Evolutionary conservation across 2,888 invertebrate species (phyloP).

Genomic region (Trilocha varians): DNA sequence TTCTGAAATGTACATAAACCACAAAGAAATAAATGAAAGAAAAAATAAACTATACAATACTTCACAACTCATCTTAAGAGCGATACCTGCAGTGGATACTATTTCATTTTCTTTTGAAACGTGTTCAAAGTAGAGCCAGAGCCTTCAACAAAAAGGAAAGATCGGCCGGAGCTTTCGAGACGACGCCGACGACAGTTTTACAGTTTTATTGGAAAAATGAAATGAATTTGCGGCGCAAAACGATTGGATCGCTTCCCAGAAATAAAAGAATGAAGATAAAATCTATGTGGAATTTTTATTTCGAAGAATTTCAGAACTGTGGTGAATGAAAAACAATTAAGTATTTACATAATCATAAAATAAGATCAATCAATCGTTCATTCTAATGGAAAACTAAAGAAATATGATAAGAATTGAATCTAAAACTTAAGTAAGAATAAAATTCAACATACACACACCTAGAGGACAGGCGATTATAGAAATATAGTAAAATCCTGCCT

Average conservation of each 20-base stretch:
- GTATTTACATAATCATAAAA: too few relatives aligned
- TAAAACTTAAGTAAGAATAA: too few relatives aligned
- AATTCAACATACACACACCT: too few relatives aligned
- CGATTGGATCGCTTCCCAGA: not conserved
- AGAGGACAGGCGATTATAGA: too few relatives aligned
- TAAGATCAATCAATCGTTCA: too few relatives aligned
- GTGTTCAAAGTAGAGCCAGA: conserved; percentile 24
- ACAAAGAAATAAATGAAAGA: conserved; percentile 23
- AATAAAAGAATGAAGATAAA: not conserved
- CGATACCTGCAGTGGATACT: conserved; percentile 18
- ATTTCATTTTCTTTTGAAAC: conserved; percentile 32
- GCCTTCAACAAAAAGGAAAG: conserved; percentile 22
- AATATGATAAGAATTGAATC: too few relatives aligned
- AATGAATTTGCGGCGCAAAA: conserved; percentile 13
- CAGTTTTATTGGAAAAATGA: conserved; percentile 16
- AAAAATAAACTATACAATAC: conserved; percentile 4
- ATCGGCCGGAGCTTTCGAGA: conserved; percentile 17
- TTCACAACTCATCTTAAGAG: not conserved
- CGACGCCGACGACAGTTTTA: conserved; percentile 24
- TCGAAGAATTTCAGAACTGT: too few relatives aligned
- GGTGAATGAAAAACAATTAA: too few relatives aligned
- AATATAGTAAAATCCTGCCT: too few relatives aligned
- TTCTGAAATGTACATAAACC: too few relatives aligned
- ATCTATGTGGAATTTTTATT: not conserved
- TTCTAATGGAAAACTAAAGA: too few relatives aligned